Conservation (phyloP, 2,888 invertebrate species). For the Lathronympha strigana region DNA sequence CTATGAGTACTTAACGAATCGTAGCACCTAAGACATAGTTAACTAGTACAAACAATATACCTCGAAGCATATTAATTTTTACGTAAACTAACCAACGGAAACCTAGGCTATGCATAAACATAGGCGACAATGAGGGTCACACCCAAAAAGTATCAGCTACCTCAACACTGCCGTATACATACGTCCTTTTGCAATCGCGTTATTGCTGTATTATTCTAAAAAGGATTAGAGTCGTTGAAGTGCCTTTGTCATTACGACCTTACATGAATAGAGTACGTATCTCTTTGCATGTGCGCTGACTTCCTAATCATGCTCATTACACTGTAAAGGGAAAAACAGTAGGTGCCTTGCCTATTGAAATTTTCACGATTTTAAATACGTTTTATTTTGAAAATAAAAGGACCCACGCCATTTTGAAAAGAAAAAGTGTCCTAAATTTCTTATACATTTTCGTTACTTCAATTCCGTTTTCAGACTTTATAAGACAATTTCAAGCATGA, state of each 20-base stretch:
- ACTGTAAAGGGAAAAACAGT: conserved; percentile 28
- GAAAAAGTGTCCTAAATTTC: too few relatives aligned
- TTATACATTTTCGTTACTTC: too few relatives aligned
- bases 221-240: conserved; percentile 5
- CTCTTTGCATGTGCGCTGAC: conserved; percentile 14
- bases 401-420: too few relatives aligned
- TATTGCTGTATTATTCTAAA: neutral
- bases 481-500: too few relatives aligned
- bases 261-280: neutral
- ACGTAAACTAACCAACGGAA: too few relatives aligned
- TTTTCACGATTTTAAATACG: neutral
- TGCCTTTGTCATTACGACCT: conserved; percentile 4
- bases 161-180: neutral
- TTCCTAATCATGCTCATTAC: conserved; percentile 25
- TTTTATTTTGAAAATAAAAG: neutral
- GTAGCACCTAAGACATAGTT: neutral
- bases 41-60: neutral
- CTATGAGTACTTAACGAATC: neutral
- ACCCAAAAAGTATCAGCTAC: neutral
- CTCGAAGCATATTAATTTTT: neutral
- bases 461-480: too few relatives aligned
- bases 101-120: conserved; percentile 4
- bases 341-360: neutral
- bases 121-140: neutral
- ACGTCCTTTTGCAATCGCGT: neutral